Conservation (phyloP, 1,140 invertebrate genomes). For the Heliconius congener region DNA sequence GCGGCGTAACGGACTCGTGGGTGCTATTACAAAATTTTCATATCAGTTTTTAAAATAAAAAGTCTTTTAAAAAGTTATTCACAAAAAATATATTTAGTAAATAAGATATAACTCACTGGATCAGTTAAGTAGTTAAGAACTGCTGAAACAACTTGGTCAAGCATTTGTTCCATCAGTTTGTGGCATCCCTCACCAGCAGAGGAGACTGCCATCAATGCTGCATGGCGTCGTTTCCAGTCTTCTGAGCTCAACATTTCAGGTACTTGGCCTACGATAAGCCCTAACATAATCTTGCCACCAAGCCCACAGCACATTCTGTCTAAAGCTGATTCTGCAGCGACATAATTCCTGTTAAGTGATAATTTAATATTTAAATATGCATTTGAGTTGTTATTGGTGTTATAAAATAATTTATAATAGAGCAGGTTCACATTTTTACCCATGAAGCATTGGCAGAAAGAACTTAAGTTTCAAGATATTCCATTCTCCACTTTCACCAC, state of each 20-base stretch:
- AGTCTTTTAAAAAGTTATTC: neutral
- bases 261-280: slow-evolving; percentile 92
- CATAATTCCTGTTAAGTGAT: slow-evolving; percentile 87
- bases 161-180: slow-evolving; percentile 97
- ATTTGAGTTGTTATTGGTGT: neutral
- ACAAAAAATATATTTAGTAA: neutral
- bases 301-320: slow-evolving; percentile 97
- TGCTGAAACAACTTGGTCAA: slow-evolving; percentile 94
- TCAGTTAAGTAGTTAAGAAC: slow-evolving; percentile 95
- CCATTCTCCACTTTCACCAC: no score
- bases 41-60: neutral
- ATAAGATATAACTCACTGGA: slow-evolving; percentile 73
- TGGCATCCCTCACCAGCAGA: slow-evolving; percentile 99
- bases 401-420: no score
- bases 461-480: no score
- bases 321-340: slow-evolving; percentile 97
- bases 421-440: no score
- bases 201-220: slow-evolving; percentile 98
- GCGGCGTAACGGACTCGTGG: slow-evolving; percentile 97
- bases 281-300: slow-evolving; percentile 97
- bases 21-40: slow-evolving; percentile 83
- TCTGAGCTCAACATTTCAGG: slow-evolving; percentile 92
- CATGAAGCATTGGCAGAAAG: no score
- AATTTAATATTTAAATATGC: neutral
- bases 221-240: slow-evolving; percentile 94